Percentiles rank a stretch among this genome's conserved stretches.
Evolutionary conservation across 2,113 vertebrate genomes (phyloP).

Genomic region (Burhinus bistriatus): DNA sequence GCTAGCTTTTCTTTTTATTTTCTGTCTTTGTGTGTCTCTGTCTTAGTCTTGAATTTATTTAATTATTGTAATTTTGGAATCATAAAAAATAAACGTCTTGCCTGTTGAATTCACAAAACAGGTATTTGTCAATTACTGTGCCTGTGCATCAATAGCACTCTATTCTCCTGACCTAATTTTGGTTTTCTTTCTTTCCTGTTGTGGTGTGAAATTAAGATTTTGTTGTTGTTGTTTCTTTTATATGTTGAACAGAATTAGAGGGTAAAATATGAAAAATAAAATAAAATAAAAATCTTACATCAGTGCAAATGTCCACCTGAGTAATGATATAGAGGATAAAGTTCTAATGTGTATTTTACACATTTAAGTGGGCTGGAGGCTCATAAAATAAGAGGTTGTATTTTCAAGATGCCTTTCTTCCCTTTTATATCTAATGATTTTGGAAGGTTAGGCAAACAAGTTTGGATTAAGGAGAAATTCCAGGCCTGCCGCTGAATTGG

Average conservation of each 20-base stretch:
- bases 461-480: background rate
- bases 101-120: background rate
- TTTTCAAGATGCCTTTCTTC: background rate
- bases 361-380: background rate
- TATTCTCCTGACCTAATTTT: background rate
- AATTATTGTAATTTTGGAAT: background rate
- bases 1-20: background rate
- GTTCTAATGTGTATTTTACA: background rate
- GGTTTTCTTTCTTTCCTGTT: background rate
- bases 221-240: background rate
- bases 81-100: background rate
- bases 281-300: background rate
- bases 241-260: background rate
- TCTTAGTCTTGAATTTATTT: background rate
- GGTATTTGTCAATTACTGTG: background rate
- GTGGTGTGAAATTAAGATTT: background rate
- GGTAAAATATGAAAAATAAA: background rate
- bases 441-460: background rate
- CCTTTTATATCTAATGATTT: background rate
- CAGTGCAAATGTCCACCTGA: background rate
- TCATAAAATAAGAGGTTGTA: background rate
- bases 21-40: conserved; percentile 1
- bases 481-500: background rate
- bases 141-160: background rate
- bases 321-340: background rate